Base-by-base conservation (phyloP, 92 coral and sea anemone genomes). In the Palythoa grandiflora region DNA sequence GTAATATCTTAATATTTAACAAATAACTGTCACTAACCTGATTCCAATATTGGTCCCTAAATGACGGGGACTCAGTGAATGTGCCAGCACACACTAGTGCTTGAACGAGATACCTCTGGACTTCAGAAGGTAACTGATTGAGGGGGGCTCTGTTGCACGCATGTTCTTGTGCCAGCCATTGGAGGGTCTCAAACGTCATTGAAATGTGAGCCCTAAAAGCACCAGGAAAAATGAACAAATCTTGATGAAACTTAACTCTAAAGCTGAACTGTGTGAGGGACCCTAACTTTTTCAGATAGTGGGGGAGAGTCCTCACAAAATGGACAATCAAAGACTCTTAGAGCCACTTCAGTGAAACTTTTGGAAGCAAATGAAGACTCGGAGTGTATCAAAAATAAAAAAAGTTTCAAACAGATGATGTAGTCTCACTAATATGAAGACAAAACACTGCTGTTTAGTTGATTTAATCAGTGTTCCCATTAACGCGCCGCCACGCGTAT, bases 1-100 rank as follows among this genome's bases (percentile, higher is more conserved):
- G 1, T 13, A 44, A 44, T 3, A 28, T 28, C 28, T 28, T 28
- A 28, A 28, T 28, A 40, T 40, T 40, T 5, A 40, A 1, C 47
- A 40, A 2, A 40, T 40, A 40, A 40, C 3, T 2, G 6, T 44
- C 50, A 68, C 92, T 75, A 72, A 95, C 99, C 93, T 96, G 96
- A 74, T 93, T 94, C 91, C 95, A 94, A 90, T 95, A 96, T 57
- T 90, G 93, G 57, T 96, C 94, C 91, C 98, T 87, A 44, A 88
- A 21, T 28, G 93, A 85, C 71, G 81, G 91, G 50, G 91, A 93
- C 77, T 91, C 96, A 37, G 90, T 87, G 3, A 96, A 92, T 13
- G 98, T 93, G 9, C 95, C 96, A 68, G 98, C 96, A 75, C 94
- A 88, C 60, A 96, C 98, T 61, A 96, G 91, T n/a, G 99, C 99